Evolutionary conservation across 2,113 vertebrate species (phyloP).

Genomic region (Pao palembangensis): DNA sequence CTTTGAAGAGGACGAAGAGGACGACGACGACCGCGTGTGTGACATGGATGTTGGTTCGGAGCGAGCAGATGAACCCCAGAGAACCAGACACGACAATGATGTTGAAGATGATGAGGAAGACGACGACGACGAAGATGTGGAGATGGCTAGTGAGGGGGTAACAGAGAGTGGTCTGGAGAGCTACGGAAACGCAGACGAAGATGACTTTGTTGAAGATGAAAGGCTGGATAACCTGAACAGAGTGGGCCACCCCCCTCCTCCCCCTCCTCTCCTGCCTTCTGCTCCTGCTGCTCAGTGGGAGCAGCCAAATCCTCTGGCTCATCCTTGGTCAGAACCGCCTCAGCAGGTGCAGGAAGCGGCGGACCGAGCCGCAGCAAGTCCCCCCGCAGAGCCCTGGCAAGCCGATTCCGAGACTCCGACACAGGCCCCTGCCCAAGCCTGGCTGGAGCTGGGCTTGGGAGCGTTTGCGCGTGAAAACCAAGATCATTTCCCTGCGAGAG

Average conservation of each 20-base stretch:
- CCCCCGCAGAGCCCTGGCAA: constrained; percentile 45
- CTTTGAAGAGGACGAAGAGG: constrained; percentile 64
- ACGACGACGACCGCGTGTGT: constrained; percentile 57
- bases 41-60: constrained; percentile 80
- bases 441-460: constrained; percentile 43
- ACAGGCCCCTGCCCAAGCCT: constrained; percentile 47
- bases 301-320: constrained; percentile 55
- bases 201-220: constrained; percentile 76
- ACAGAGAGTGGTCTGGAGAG: constrained; percentile 78
- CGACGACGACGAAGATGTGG: constrained; percentile 70
- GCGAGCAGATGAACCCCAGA: constrained; percentile 59
- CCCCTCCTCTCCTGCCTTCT: constrained; percentile 52
- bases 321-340: constrained; percentile 67
- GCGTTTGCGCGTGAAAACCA: constrained; percentile 26
- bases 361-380: constrained; percentile 39
- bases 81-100: constrained; percentile 61
- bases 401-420: constrained; percentile 51
- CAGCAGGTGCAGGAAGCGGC: constrained; percentile 29
- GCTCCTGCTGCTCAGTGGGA: constrained; percentile 65
- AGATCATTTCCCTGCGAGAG: not conserved
- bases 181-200: constrained; percentile 76
- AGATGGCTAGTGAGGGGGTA: constrained; percentile 78
- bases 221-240: constrained; percentile 74
- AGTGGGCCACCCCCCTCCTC: constrained; percentile 39
- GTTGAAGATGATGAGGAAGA: constrained; percentile 29